Base-by-base conservation (phyloP, 2,888 invertebrate genomes). In the Keiferia lycopersicella region DNA sequence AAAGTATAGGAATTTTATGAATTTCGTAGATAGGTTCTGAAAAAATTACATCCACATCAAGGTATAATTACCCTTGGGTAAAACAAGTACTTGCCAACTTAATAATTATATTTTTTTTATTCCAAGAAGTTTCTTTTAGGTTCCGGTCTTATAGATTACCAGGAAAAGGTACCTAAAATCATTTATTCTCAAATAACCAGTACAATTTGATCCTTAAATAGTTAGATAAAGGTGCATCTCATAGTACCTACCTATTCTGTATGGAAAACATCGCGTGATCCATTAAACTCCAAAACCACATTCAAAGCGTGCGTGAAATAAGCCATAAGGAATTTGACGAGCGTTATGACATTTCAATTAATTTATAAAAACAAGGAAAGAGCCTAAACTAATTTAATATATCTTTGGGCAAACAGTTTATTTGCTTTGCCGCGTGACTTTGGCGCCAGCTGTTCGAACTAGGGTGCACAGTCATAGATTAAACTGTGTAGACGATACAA, bases 371-470 rank as follows among this genome's bases (percentile, higher is more conserved):
- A 77, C 69, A 77, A 76, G 53, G 64, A 68, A 70, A 71, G 71
- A 73, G 75, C 72, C 76, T 75, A 75, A 81, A 80, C 78, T 79
- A 80, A 81, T 80, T 81, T 78, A 79, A 81, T 79, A 71, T 72
- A 80, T 76, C 70, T 68, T 73, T 77, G 75, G 77, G 79, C 76
- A 82, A 81, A 82, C 79, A 79, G 78, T 82, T 79, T 81, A 81
- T 82, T 82, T 81, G 79, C 71, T 74, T 72, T 75, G 75, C 73
- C 67, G 72, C 73, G 73, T 69, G 74, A 72, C 78, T 77, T 64
- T 71, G 80, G 79, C 81, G 83, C 79, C 87, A 83, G 85, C 82
- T 87, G 86, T 72, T 73, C 59, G 74, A 71, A 75, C 75, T 71
- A 78, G 82, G 83, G 82, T 71, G 50, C 38, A 56, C 45, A 66